Base-by-base conservation (phyloP, 35 echinoderm and acorn worm genomes). In the Ophiothrix spiculata region DNA sequence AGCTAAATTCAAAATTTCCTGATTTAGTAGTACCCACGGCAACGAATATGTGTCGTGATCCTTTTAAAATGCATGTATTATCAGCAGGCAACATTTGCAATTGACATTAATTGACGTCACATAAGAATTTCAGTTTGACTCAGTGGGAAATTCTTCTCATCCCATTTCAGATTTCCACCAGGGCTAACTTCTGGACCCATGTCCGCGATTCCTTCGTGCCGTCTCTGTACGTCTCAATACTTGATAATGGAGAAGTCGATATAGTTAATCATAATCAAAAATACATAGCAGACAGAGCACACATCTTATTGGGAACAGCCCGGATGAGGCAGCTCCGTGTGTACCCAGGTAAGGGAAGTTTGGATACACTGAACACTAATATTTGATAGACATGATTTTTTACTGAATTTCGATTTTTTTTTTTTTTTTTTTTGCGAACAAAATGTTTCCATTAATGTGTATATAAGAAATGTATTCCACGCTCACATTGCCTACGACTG, bases 301-400 rank as follows among this genome's bases (percentile, higher is more conserved):
- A 92, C 21, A 63, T 90, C 31, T 91, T 97, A 0, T 56, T 97
- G 31, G 95, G 95, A n/a, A 87, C 80, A n/a, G 91, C 88, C 10
- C 76, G 95, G 32, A 75, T 97, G 2, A 39, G 95, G 77, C 95
- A 97, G 85, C 78, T 97, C 16, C 84, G 95, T 23, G 91, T 97
- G 4, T 80, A 93, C 31, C 39, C 82, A 78, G 87, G 95, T 97
- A 64, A 76, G 90, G 79, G n/a, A n/a, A n/a, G n/a, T n/a, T n/a
- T n/a, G n/a, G n/a, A n/a, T n/a, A n/a, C n/a, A n/a, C n/a, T n/a
- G n/a, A n/a, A n/a, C n/a, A n/a, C n/a, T n/a, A n/a, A n/a, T n/a
- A n/a, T n/a, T n/a, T n/a, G n/a, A n/a, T n/a, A n/a, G n/a, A n/a
- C n/a, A n/a, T n/a, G n/a, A n/a, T n/a, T n/a, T n/a, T n/a, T 63